Evolutionary conservation across 2,888 invertebrate species (phyloP), one percentile per base, ranked within the genome.

Genomic region (Hesperia comma): DNA sequence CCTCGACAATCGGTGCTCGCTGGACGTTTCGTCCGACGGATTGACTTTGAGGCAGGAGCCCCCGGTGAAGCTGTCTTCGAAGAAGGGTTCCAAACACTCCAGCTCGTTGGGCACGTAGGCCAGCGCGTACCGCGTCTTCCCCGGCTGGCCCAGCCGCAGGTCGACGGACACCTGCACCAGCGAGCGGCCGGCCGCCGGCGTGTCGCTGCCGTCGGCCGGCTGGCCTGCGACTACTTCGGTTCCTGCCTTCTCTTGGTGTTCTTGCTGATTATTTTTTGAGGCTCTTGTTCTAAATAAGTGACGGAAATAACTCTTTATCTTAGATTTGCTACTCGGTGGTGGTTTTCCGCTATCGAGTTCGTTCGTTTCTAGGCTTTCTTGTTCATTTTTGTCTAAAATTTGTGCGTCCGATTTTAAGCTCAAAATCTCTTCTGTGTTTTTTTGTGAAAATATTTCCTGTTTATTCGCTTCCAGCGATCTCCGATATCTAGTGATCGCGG

Each of bases 21-120:
- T 40, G 19, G 73, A 69, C 3, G 77, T 32, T 6, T 26, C 66
- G 70, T 90, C 90, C 0, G 87, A 81, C 1, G 88, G 90, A 61
- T 87, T 76, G 0, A 94, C 76, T 67, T 85, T 85, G 1, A 94
- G 77, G 49, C 94, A 93, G 0, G 90, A 85, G 26, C 94, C 94
- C 15, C 94, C 94, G 21, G 78, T 83, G 76, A 92, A 94, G 70
- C 88, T 89, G 70, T 93, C 93, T 0, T 84, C 84, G 46, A 82
- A 85, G 73, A 82, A 84, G 37, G 79, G 70, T 71, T 87, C 80
- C 12, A 90, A 72, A 66, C 93, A 93, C 57, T 81, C 81, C 6
- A 70, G 69, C 71, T 90, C 92, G 0, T 75, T 77, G 0, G 77
- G 70, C 41, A 87, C 77, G 51, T 67, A 70, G 0, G 79, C 81